These are phyloP conservation scores for Megalops cyprinoides DNA, from an alignment of 2,797 vertebrate genomes.

Conservation along the genomic window DNA sequence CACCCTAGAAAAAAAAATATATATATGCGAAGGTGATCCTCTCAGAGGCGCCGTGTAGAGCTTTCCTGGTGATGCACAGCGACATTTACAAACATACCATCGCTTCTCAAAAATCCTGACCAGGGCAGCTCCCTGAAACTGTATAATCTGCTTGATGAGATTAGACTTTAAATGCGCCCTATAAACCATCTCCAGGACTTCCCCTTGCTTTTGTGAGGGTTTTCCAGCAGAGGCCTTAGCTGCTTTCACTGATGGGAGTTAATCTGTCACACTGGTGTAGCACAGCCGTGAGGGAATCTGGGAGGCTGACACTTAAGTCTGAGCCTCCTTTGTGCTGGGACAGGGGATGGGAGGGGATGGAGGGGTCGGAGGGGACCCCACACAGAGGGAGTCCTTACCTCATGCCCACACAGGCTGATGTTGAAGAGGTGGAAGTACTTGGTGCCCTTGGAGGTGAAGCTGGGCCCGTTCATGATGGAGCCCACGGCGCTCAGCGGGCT, in stretches of 20 bases:
- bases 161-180: slow-evolving; percentile 2
- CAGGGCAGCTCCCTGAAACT: background rate
- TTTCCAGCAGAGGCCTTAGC: background rate
- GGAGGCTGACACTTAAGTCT: background rate
- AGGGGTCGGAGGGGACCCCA: background rate
- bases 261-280: background rate
- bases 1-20: slow-evolving; percentile 68
- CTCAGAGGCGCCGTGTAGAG: background rate
- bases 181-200: background rate
- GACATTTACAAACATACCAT: background rate
- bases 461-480: slow-evolving; percentile 89
- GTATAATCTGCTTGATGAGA: background rate
- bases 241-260: slow-evolving; percentile 3
- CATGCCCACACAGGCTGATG: slow-evolving; percentile 91
- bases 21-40: background rate
- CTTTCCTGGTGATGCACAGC: background rate
- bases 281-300: background rate
- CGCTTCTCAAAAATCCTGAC: background rate
- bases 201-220: slow-evolving; percentile 5
- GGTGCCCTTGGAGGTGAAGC: slow-evolving; percentile 95
- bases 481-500: slow-evolving; percentile 80
- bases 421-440: slow-evolving; percentile 97
- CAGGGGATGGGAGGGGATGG: background rate
- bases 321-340: background rate
- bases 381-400: slow-evolving; percentile 73